These are phyloP conservation scores for Pristionchus japonicus DNA, from an alignment of 2,888 invertebrate species.

Conservation along the genomic window DNA sequence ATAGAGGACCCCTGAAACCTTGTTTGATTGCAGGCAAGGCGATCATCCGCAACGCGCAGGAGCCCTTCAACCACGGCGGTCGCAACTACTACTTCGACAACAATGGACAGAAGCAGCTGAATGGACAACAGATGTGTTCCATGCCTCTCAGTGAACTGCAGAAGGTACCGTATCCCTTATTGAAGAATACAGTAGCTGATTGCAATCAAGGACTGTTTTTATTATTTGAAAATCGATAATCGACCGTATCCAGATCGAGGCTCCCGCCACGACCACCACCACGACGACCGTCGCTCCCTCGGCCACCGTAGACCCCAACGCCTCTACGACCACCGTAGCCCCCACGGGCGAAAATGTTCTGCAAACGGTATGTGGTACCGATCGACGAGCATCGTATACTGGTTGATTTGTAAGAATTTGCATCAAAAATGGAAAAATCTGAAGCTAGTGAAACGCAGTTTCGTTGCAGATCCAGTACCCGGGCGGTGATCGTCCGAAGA, in stretches of 20 bases:
- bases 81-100: constrained; percentile 65
- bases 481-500: constrained; percentile 69
- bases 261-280: constrained; percentile 55
- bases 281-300: constrained; percentile 54
- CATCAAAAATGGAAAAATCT: not conserved
- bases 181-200: not conserved
- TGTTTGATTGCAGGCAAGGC: constrained; percentile 61
- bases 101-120: constrained; percentile 23
- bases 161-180: not conserved
- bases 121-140: constrained; percentile 24
- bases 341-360: constrained; percentile 56
- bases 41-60: constrained; percentile 63
- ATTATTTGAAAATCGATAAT: not conserved
- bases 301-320: constrained; percentile 51
- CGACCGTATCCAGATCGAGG: not conserved
- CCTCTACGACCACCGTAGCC: constrained; percentile 55
- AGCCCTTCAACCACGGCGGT: constrained; percentile 63
- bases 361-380: constrained; percentile 52
- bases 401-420: not conserved
- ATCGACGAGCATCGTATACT: too few relatives aligned
- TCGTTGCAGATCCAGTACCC: constrained; percentile 68
- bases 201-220: not conserved
- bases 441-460: not conserved
- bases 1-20: too few relatives aligned
- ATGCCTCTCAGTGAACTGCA: constrained; percentile 47